Evolutionary conservation across 2,888 invertebrate genomes (phyloP).

Genomic region (Craniophora ligustri): DNA sequence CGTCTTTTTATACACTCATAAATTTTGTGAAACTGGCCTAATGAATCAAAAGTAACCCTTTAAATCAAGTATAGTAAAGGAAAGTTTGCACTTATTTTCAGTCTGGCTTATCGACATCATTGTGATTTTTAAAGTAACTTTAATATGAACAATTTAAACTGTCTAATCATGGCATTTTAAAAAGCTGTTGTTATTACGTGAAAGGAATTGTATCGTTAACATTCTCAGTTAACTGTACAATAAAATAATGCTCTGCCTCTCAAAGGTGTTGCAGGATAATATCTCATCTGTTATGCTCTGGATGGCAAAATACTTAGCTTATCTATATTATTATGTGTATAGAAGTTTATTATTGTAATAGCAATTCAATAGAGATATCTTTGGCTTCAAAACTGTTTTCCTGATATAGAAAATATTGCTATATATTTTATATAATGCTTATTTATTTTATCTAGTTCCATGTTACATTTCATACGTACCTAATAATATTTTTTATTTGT

Average conservation of each 20-base stretch:
- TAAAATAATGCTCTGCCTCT: constrained; percentile 58
- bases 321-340: constrained; percentile 43
- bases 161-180: constrained; percentile 33
- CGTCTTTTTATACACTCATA: too few relatives aligned
- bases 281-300: constrained; percentile 79
- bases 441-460: not conserved
- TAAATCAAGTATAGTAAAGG: not conserved
- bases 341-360: constrained; percentile 29
- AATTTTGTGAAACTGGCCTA: too few relatives aligned
- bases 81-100: not conserved
- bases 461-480: not conserved
- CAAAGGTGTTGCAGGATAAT: constrained; percentile 71
- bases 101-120: not conserved
- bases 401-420: not conserved
- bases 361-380: not conserved
- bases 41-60: not conserved
- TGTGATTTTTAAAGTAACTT: not conserved
- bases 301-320: constrained; percentile 71
- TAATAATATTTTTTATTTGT: too few relatives aligned
- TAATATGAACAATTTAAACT: constrained; percentile 4
- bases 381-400: constrained; percentile 18
- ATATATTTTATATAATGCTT: constrained; percentile 8
- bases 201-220: constrained; percentile 45
- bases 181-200: constrained; percentile 17
- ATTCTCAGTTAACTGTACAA: constrained; percentile 44